These are phyloP conservation scores for Galleria mellonella DNA, from an alignment of 1,140 invertebrate species.

Conservation along the genomic window DNA sequence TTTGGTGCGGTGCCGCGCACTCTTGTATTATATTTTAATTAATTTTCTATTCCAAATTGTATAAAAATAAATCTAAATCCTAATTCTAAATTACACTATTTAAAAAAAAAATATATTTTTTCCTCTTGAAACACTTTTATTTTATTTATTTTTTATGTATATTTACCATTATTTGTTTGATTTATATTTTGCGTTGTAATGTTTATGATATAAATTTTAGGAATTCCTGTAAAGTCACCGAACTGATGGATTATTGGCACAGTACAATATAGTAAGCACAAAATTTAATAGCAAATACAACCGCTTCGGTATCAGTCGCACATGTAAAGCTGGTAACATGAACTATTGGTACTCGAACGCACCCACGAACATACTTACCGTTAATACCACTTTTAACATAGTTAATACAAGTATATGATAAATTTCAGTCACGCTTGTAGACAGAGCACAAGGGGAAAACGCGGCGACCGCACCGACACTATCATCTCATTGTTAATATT, in stretches of 20 bases:
- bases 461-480: conserved; percentile 51
- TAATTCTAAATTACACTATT: not conserved
- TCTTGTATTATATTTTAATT: conserved; percentile 2
- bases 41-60: not conserved
- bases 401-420: not conserved
- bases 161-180: not conserved
- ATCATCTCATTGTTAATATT: conserved; percentile 26
- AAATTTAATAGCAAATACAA: conserved; percentile 18
- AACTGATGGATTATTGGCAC: conserved; percentile 34
- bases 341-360: conserved; percentile 2
- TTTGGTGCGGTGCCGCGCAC: conserved; percentile 47
- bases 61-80: not conserved
- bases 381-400: not conserved
- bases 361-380: conserved; percentile 1
- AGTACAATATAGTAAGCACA: conserved; percentile 29
- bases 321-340: conserved; percentile 3
- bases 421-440: conserved; percentile 15
- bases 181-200: not conserved
- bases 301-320: conserved; percentile 22
- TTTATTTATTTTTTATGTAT: conserved; percentile 2
- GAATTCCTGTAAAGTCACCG: conserved; percentile 20
- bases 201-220: not conserved
- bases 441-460: conserved; percentile 10
- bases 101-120: not conserved
- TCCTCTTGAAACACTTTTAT: not conserved